These are phyloP conservation scores for Lissonota sp. DNA, from an alignment of 2,888 invertebrate genomes.

Conservation along the genomic window DNA sequence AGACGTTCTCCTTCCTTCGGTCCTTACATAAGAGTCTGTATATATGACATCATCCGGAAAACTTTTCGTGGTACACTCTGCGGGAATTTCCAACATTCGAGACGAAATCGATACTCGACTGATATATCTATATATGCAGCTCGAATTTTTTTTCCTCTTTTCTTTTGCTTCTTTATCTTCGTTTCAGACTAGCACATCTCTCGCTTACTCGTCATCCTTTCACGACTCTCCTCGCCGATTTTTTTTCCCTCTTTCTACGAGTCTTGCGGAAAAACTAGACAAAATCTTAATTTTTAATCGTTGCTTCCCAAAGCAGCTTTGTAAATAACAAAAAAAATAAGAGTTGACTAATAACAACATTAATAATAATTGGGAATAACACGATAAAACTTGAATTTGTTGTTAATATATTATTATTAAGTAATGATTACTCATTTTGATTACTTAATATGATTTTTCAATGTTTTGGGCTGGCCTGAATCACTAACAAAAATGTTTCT, in stretches of 20 bases:
- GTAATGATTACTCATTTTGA: too few relatives aligned
- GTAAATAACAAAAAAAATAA: neutral
- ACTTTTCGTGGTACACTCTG: slow-evolving; percentile 51
- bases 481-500: too few relatives aligned
- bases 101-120: slow-evolving; percentile 75
- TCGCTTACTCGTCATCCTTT: slow-evolving; percentile 35
- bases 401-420: too few relatives aligned
- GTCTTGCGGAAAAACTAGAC: slow-evolving; percentile 5
- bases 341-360: neutral
- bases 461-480: too few relatives aligned
- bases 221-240: slow-evolving; percentile 32
- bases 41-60: slow-evolving; percentile 12
- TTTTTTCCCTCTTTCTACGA: slow-evolving; percentile 20
- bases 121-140: slow-evolving; percentile 38
- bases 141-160: slow-evolving; percentile 32
- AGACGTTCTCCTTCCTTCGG: slow-evolving; percentile 2
- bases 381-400: neutral
- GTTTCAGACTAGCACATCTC: slow-evolving; percentile 17
- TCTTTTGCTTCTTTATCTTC: slow-evolving; percentile 31
- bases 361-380: neutral
- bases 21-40: slow-evolving; percentile 18
- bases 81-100: slow-evolving; percentile 70
- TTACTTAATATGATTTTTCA: too few relatives aligned
- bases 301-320: neutral
- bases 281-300: too few relatives aligned